Evolutionary conservation across 1,140 invertebrate genomes (phyloP).

Genomic region (Drosophila nebulosa): DNA sequence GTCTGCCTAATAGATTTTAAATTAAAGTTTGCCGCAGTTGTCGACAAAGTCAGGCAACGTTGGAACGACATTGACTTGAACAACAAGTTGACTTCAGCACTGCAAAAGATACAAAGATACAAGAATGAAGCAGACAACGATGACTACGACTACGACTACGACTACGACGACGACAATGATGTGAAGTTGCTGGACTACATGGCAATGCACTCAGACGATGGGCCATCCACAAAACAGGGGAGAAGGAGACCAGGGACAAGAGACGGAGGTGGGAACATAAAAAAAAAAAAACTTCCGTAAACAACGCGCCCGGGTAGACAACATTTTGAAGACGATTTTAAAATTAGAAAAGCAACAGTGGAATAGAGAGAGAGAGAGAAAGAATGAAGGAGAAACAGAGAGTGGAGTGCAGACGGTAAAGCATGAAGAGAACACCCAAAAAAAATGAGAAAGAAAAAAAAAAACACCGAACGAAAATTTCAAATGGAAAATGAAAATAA

Average conservation of each 20-base stretch:
- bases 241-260: background rate
- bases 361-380: no score
- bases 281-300: conserved; percentile 72
- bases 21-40: conserved; percentile 66
- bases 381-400: background rate
- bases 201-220: conserved; percentile 71
- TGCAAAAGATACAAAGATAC: conserved; percentile 40
- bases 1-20: conserved; percentile 72
- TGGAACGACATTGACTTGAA: conserved; percentile 62
- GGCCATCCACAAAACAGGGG: background rate
- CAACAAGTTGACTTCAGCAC: conserved; percentile 69
- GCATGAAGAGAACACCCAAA: conserved; percentile 14
- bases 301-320: conserved; percentile 62
- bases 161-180: conserved; percentile 34
- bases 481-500: conserved; percentile 75
- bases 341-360: conserved; percentile 71
- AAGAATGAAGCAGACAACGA: conserved; percentile 40
- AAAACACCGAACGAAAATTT: conserved; percentile 18
- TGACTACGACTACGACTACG: background rate
- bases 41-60: conserved; percentile 34
- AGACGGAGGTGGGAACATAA: background rate
- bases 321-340: conserved; percentile 68
- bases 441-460: conserved; percentile 20
- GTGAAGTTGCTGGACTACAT: conserved; percentile 57
- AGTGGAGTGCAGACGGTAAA: background rate